Evolutionary conservation across 2,113 vertebrate species (phyloP).

Genomic region (Gymnorhina tibicen): DNA sequence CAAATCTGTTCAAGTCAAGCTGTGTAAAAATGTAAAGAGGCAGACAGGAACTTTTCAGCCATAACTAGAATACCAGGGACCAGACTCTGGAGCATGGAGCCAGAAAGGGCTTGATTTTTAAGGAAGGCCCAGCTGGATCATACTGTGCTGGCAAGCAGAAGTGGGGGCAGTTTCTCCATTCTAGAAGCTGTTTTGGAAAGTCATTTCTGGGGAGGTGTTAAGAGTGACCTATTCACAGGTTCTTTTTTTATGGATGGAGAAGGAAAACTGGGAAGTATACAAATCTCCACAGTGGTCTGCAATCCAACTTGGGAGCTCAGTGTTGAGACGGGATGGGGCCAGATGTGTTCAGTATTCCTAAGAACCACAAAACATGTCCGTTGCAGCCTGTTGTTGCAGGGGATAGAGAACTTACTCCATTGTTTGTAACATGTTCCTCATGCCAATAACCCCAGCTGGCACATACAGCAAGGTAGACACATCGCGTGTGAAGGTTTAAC

Average conservation of each 20-base stretch:
- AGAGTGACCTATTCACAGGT: conserved; percentile 57
- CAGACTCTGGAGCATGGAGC: conserved; percentile 59
- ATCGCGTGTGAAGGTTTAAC: conserved; percentile 50
- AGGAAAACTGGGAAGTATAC: conserved; percentile 48
- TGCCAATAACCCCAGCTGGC: conserved; percentile 46
- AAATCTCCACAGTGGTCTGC: conserved; percentile 66
- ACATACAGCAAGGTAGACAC: background rate
- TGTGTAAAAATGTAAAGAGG: conserved; percentile 44
- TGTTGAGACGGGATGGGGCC: conserved; percentile 50
- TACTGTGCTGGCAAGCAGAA: background rate
- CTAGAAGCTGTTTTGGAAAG: conserved; percentile 56
- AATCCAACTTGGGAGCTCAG: conserved; percentile 49
- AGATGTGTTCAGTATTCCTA: conserved; percentile 62
- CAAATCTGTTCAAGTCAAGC: conserved; percentile 43
- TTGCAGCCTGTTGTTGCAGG: conserved; percentile 65
- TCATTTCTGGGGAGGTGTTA: background rate
- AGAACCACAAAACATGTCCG: conserved; percentile 70
- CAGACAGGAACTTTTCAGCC: conserved; percentile 22
- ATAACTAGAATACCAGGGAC: background rate
- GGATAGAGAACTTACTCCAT: conserved; percentile 68
- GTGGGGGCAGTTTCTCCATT: conserved; percentile 47
- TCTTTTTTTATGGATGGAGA: conserved; percentile 36
- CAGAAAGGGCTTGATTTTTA: conserved; percentile 53
- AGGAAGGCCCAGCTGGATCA: conserved; percentile 5
- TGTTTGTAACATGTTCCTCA: conserved; percentile 55